Evolutionary conservation across 2,797 vertebrate genomes (phyloP).

Genomic region (Petrocephalus schoutedeni): DNA sequence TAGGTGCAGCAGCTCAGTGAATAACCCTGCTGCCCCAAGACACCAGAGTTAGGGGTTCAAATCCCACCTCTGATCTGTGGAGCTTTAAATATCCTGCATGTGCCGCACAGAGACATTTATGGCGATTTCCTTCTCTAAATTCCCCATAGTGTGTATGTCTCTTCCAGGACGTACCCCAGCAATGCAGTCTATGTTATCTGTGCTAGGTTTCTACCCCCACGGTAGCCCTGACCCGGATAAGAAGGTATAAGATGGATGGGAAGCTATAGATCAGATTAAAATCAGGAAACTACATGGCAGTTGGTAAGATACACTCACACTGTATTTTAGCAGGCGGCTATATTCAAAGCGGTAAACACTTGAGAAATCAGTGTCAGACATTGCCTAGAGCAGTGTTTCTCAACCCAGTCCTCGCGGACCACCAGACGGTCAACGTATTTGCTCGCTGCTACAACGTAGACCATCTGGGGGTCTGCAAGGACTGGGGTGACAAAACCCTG

Average conservation of each 20-base stretch:
- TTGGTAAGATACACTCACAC: neutral
- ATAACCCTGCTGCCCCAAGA: neutral
- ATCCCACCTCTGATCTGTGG: neutral
- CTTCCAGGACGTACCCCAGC: neutral
- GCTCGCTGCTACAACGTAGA: too few species aligned
- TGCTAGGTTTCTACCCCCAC: neutral
- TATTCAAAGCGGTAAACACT: neutral
- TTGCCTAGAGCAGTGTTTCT: neutral
- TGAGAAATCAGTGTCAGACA: neutral
- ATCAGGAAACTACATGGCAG: neutral
- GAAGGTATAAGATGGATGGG: neutral
- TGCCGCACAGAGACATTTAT: neutral
- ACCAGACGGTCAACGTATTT: too few species aligned
- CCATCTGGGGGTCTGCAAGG: too few species aligned
- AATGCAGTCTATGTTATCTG: neutral
- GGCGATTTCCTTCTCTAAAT: neutral
- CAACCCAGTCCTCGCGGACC: too few species aligned
- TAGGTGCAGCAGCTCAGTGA: neutral
- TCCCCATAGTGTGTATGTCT: neutral
- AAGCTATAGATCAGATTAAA: neutral
- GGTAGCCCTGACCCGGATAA: neutral
- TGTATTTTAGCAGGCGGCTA: neutral
- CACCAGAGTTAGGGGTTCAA: neutral
- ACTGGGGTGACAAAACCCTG: too few species aligned
- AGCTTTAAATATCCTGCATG: neutral